These are phyloP conservation scores for Cinclus mexicanus DNA, from an alignment of 2,113 vertebrate species.

Conservation along the genomic window DNA sequence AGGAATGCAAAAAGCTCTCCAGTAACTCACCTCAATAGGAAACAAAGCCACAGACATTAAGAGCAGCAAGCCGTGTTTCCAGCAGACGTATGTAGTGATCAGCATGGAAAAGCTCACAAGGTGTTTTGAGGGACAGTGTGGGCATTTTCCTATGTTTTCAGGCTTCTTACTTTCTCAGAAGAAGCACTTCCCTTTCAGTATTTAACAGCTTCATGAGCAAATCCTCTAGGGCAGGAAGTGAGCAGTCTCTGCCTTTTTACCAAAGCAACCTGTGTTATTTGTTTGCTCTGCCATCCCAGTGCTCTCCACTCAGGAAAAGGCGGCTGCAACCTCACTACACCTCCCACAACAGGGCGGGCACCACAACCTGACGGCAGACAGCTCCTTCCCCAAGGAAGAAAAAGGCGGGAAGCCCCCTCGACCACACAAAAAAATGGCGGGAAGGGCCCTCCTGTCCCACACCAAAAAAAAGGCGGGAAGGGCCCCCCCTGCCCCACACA, in stretches of 20 bases:
- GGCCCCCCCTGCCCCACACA: not conserved
- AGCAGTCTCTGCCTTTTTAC: rapidly evolving
- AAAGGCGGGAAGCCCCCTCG: rapidly evolving
- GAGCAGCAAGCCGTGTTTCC: not conserved
- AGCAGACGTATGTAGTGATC: rapidly evolving
- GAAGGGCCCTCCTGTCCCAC: no score
- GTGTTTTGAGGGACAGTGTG: rapidly evolving
- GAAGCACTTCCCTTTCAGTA: not conserved
- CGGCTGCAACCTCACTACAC: rapidly evolving
- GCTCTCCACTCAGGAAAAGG: rapidly evolving
- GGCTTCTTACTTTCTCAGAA: not conserved
- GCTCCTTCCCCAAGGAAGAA: not conserved
- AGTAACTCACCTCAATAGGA: not conserved
- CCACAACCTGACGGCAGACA: not conserved
- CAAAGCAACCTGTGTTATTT: rapidly evolving
- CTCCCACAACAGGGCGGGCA: rapidly evolving
- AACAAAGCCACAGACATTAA: not conserved
- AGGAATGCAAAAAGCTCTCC: not conserved
- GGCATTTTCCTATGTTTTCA: rapidly evolving
- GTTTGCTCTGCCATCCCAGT: rapidly evolving
- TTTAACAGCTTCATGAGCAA: not conserved
- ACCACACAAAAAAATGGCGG: not conserved
- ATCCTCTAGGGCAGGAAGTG: rapidly evolving
- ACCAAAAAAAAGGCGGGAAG: not conserved
- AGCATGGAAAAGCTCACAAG: not conserved